phyloP scores from a whole-genome alignment of 2,797 vertebrate genomes.

The Diplodus puntazzo region DNA sequence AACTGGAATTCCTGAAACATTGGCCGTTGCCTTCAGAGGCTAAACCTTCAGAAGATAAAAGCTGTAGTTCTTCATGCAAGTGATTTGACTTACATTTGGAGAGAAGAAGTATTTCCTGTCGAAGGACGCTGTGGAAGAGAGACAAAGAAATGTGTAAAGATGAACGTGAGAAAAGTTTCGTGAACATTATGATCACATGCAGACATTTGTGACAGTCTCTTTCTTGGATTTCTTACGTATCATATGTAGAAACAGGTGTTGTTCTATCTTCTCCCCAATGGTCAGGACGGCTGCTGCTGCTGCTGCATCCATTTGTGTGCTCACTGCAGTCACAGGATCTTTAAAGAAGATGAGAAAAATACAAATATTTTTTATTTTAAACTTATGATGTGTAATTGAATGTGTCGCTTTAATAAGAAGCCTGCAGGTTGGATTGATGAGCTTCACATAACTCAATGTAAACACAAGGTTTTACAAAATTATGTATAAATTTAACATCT shows the following conservation, averaged over 20 bases:
- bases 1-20: too few species aligned
- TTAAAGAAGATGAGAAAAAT: neutral
- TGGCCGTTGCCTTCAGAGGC: too few species aligned
- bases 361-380: too few species aligned
- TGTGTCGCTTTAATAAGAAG: too few species aligned
- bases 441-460: too few species aligned
- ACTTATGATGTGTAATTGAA: neutral
- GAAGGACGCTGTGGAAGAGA: conserved; percentile 23
- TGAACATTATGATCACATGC: neutral
- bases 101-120: neutral
- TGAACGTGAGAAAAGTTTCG: accelerated
- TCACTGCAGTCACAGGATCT: neutral
- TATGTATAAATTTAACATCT: too few species aligned
- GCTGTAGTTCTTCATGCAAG: neutral
- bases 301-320: neutral
- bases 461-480: too few species aligned
- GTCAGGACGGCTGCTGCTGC: neutral
- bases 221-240: conserved; percentile 39
- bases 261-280: conserved; percentile 24
- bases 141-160: neutral
- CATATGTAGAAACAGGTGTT: accelerated
- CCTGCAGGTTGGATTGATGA: too few species aligned
- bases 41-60: too few species aligned
- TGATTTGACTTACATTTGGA: conserved; percentile 34
- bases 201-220: neutral